Evolutionary conservation across 64 coral and sea anemone genomes (phyloP).

Genomic region (Dendronephthya gigantea): DNA sequence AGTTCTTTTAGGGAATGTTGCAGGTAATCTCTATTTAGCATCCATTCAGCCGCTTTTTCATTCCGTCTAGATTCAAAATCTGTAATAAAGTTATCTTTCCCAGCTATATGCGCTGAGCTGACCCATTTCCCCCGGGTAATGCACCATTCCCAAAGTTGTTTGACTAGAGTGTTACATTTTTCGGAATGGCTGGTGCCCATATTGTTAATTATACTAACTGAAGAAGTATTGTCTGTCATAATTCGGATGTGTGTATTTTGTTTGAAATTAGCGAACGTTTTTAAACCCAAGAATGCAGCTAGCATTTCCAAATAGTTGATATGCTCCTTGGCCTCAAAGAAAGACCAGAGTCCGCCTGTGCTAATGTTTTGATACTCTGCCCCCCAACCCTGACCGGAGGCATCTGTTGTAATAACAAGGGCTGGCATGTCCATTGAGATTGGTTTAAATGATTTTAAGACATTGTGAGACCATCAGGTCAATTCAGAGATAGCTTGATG

Average conservation of each 20-base stretch:
- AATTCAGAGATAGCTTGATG: background rate
- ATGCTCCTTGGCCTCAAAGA: too few species aligned
- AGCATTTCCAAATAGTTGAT: too few species aligned
- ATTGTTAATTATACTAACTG: too few species aligned
- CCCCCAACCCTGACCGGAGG: background rate
- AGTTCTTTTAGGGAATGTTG: background rate
- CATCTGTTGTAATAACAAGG: background rate
- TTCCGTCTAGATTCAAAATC: conserved; percentile 10
- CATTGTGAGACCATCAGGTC: background rate
- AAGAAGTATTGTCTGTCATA: too few species aligned
- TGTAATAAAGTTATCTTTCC: conserved; percentile 5
- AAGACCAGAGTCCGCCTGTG: background rate
- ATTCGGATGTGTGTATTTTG: too few species aligned
- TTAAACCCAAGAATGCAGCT: too few species aligned
- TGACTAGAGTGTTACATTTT: too few species aligned
- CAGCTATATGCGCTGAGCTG: conserved; percentile 11
- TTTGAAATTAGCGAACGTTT: too few species aligned
- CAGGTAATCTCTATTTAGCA: background rate
- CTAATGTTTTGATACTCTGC: background rate
- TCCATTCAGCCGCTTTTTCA: background rate
- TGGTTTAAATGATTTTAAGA: background rate
- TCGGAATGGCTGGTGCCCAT: too few species aligned
- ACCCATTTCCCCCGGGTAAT: too few species aligned
- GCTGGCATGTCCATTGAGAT: background rate
- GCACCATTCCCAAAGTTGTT: too few species aligned